Base-by-base conservation (phyloP, 2,797 vertebrate genomes). In the Nasua narica region DNA sequence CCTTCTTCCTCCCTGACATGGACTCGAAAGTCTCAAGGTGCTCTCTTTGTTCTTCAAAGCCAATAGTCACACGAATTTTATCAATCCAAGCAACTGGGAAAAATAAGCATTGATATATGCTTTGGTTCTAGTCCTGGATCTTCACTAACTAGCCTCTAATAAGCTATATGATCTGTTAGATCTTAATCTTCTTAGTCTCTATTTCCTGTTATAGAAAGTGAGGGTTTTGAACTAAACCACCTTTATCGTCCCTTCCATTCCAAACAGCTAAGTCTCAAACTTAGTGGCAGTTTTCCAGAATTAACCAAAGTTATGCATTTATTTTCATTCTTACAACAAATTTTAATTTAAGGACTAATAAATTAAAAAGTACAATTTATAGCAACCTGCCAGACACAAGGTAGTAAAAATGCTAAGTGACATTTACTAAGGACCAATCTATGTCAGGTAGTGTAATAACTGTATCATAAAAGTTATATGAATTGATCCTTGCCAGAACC, bases 361-460 rank as follows among this genome's bases (percentile, higher is more conserved):
- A 46, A 72, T 92, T 92, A 29, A 65, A 93, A 84, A 91, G 23
- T 52, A n/a, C 2, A 52, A 77, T 78, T 94, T 77, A 93, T 92
- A 78, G 16, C 29, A 77, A 77, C 29, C 15, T 86, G 56, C 54
- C 25, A 54, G 52, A 52, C 0, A 29, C n/a, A 15, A 48, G 37
- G n/a, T 87, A 88, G 5, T 65, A 76, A 85, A 27, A 84, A 50
- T 76, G 52, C n/a, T n/a, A 62, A 27, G 43, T 65, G 25, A 70
- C 15, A 27, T 46, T 88, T 60, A 67, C 14, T 56, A 2, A 86
- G 40, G 13, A n/a, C 52, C 4, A 52, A 19, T 81, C 32, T 40
- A 69, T 37, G 4, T 46, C 27, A 95, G 90, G 60, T 76, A 46
- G 3, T 82, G 2, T 56, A 40, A 54, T 87, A 65, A 72, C 48